Conservation (phyloP, 2,888 invertebrate species). For the Meganola albula region DNA sequence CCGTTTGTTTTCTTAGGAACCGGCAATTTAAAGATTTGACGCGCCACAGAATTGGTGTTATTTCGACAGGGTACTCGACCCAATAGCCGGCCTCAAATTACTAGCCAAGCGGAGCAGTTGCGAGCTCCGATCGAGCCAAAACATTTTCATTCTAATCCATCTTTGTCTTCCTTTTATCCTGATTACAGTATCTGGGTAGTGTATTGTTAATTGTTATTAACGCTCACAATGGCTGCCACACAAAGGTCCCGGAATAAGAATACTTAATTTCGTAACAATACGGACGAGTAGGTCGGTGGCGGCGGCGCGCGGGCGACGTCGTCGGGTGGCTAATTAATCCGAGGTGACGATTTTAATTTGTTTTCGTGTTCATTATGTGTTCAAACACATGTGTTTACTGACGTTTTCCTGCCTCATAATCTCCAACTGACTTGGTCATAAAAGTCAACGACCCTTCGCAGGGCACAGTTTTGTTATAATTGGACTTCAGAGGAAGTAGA, state of each 20-base stretch:
- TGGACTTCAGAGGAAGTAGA: no score
- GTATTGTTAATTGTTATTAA: no score
- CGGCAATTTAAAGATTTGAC: background rate
- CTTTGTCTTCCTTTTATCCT: no score
- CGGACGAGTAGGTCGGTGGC: no score
- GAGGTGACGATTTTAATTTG: conserved; percentile 20
- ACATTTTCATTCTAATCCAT: no score
- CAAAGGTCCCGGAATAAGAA: conserved; percentile 10
- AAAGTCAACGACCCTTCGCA: conserved; percentile 14
- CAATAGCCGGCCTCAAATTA: no score
- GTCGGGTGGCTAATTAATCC: conserved; percentile 19
- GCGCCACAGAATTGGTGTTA: background rate
- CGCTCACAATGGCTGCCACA: conserved; percentile 5
- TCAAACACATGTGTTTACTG: conserved; percentile 2
- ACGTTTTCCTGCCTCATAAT: conserved; percentile 12
- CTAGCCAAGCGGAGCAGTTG: no score
- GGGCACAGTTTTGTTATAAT: no score
- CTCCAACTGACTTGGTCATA: conserved; percentile 3
- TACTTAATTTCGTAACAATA: conserved; percentile 15
- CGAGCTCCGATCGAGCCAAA: background rate
- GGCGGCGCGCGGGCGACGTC: conserved; percentile 2
- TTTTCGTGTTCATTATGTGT: conserved; percentile 17
- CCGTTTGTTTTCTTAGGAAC: background rate
- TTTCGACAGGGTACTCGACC: background rate
- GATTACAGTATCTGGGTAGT: no score